Evolutionary conservation across 2,888 invertebrate species (phyloP), one percentile per base, ranked within the genome.

Genomic region (Pollenia labialis): DNA sequence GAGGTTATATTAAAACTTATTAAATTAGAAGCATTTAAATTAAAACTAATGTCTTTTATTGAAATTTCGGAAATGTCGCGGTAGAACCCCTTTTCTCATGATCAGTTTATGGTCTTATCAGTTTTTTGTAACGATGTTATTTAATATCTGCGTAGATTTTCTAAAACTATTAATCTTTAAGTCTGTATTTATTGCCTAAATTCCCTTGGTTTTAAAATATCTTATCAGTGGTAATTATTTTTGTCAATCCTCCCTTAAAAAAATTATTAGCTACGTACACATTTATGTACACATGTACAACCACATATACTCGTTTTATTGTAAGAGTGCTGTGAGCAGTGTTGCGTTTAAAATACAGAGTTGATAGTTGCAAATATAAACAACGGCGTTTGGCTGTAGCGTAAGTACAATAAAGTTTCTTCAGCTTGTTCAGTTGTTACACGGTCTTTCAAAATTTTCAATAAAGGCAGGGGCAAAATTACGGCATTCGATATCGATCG

Each of bases 241-340:
- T 69, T 66, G 23, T 50, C 48, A 69, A 71, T 42, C 85, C 85
- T 81, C 80, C 69, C 80, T 62, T 62, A 62, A 75, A 54, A 40
- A 12, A 32, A 54, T 32, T 40, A 18, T 58, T 0, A 44, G 44
- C 64, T 71, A 85, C 72, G 76, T 71, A 44, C 50, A 4, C 32
- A 8, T 23, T 48, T 10, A 52, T 56, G 32, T 14, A 32, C 56
- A 23, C 23, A 12, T 23, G 0, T 56, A 12, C 23, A 10, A 18
- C 1, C 10, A 23, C 8, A 18, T 56, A 2, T 69, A 40, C n/a
- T 66, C 18, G 18, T 66, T 66, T 44, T 48, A 14, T 23, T 54
- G 7, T 62, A 44, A 2, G 11, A 18, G 8, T 40, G 9, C 4
- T 56, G 4, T 71, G n/a, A 48, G 9, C n/a, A 50, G 3, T 56